Base-by-base conservation (phyloP, 1,140 invertebrate genomes). In the Cherax quadricarinatus region DNA sequence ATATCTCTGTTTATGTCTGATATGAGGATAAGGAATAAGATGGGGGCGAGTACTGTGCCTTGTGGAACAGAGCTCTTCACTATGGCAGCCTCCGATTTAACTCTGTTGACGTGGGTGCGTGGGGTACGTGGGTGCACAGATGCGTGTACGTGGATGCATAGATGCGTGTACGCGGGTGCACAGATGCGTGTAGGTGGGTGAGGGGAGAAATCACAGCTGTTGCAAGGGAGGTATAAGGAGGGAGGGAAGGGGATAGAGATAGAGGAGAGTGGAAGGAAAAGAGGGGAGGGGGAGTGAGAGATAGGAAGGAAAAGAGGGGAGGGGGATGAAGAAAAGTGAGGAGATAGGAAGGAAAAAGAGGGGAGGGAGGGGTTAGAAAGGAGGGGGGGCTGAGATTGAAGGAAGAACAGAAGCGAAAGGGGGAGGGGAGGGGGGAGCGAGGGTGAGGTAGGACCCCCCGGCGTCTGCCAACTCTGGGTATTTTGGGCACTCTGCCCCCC, bases 401-500 rank as follows among this genome's bases (percentile, higher is more conserved):
- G 30, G 30, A 41, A 41, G 30, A 41, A 41, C 30, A 41, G 30
- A 41, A 41, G 30, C 30, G 30, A 41, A 41, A 41, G 30, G 30
- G 0, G 30, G 30, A 48, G n/a, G 75, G 86, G 78, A 51, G 73
- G 70, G 16, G n/a, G 73, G 49, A 48, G 3, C 24, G 48, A 51
- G 49, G 53, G 49, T 10, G 51, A 4, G 30, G n/a, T 18, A 51
- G 21, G 18, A 57, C 53, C 86, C 86, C 70, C 87, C 87, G 49
- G 30, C 41, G 88, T 60, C 80, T 60, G 70, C 57, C 88, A 60
- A 80, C 88, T 62, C 70, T 30, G 70, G 88, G 88, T 89, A 89
- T 89, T 89, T 89, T 89, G 88, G 88, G 79, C 79, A 83, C 62
- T 18, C 12, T 79, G n/a, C 57, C 88, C 88, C 30, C 12, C 53